Conservation (phyloP, 2,888 invertebrate genomes). For the Allygus modestus region DNA sequence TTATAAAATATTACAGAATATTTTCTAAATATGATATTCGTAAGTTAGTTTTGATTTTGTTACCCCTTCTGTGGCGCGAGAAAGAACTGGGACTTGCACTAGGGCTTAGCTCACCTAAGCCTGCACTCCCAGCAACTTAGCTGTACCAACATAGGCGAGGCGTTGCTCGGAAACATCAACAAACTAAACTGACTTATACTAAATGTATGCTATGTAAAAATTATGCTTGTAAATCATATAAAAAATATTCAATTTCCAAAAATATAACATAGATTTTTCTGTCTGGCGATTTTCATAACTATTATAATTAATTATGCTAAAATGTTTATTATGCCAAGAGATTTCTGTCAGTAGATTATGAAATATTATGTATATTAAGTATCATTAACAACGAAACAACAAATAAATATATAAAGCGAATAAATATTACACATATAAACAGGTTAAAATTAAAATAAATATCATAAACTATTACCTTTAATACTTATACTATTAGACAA, state of each 20-base stretch:
- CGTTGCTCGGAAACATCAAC: background rate
- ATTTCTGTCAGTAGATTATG: background rate
- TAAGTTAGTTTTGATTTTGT: conserved; percentile 3
- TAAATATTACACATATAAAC: conserved; percentile 7
- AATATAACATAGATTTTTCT: background rate
- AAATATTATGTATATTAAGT: background rate
- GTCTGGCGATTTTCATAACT: background rate
- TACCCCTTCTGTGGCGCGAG: background rate
- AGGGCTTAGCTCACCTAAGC: conserved; percentile 27
- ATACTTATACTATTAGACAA: conserved; percentile 5
- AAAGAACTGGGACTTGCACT: conserved; percentile 33
- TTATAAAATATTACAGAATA: too few species aligned
- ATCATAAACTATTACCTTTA: background rate
- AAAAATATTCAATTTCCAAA: background rate
- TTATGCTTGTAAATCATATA: background rate
- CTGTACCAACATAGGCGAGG: conserved; percentile 35
- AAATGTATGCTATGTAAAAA: background rate
- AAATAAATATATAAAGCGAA: background rate
- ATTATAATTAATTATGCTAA: conserved; percentile 24
- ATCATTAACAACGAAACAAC: background rate
- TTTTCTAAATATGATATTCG: too few species aligned
- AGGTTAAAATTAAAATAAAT: background rate
- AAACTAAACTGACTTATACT: background rate
- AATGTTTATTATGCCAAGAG: conserved; percentile 14
- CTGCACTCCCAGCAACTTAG: conserved; percentile 39